Evolutionary conservation across 1,140 invertebrate genomes (phyloP).

Genomic region (Metaphire vulgaris): DNA sequence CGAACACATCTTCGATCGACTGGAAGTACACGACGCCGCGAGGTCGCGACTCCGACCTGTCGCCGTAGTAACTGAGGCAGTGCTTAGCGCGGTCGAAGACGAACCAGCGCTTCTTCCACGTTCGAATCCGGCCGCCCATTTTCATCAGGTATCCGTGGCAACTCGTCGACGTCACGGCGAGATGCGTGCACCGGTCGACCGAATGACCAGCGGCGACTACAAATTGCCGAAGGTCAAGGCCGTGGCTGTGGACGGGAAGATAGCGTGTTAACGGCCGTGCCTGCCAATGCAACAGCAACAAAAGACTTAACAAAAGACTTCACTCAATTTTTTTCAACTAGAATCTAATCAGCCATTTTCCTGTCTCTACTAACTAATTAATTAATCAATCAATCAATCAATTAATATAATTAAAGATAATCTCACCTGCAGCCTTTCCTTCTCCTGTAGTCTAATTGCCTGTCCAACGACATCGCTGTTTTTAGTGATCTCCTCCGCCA

Average conservation of each 20-base stretch:
- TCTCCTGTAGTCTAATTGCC: slow-evolving; percentile 45
- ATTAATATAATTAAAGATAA: too few species aligned
- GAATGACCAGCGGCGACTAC: slow-evolving; percentile 91
- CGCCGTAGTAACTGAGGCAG: slow-evolving; percentile 82
- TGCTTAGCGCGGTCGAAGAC: slow-evolving; percentile 79
- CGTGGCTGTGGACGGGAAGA: slow-evolving; percentile 73
- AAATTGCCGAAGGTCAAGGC: slow-evolving; percentile 79
- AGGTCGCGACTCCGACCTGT: slow-evolving; percentile 78
- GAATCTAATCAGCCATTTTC: too few species aligned
- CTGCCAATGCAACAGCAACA: too few species aligned
- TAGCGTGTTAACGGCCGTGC: slow-evolving; percentile 80
- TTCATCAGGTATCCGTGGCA: slow-evolving; percentile 86
- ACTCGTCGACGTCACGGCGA: slow-evolving; percentile 68
- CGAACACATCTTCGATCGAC: slow-evolving; percentile 94
- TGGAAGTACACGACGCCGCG: slow-evolving; percentile 89
- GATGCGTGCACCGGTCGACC: slow-evolving; percentile 78
- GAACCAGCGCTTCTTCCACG: slow-evolving; percentile 95
- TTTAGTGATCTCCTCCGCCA: slow-evolving; percentile 41
- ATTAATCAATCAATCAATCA: too few species aligned
- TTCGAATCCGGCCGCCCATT: slow-evolving; percentile 76
- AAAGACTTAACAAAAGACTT: too few species aligned
- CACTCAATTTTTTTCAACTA: too few species aligned
- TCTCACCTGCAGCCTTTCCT: slow-evolving; percentile 32
- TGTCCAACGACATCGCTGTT: slow-evolving; percentile 42
- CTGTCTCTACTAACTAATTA: too few species aligned